Evolutionary conservation across 92 coral and sea anemone species (phyloP), one percentile per base, ranked within the genome.

Genomic region (Scolanthus callimorphus): DNA sequence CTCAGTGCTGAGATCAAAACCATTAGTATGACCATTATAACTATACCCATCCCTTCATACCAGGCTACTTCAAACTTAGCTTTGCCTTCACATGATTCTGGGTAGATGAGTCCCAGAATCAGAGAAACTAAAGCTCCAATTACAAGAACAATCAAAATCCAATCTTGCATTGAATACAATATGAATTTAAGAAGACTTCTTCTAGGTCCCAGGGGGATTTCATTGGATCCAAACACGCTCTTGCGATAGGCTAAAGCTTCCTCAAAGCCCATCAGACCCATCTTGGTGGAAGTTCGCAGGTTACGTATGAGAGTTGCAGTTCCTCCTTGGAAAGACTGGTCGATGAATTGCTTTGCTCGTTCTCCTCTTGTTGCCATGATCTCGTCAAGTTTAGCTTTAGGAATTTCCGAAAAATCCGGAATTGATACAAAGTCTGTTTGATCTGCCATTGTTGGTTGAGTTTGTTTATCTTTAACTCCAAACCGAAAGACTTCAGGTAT

Each of bases 31-130:
- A 94, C 88, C 44, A 96, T 90, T 26, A 38, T 83, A 27, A 94
- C 70, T 12, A 94, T 85, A 11, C 95, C 99, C 17, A 94, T 70
- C 6, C 94, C 97, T 69, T 94, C 99, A 57, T 89, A 83, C 99
- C 95, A 89, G 9, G 97, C 99, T 2, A 84, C 77, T 62, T 57
- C 85, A 12, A 80, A 43, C 25, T 76, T 82, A 11, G 60, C 70
- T 12, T 29, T 54, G 2, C 74, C 86, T 29, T 72, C 66, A 59
- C 96, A 87, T 46, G 34, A 39, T 54, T 87, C 96, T 20, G 96
- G 96, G 51, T 45, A 83, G 17, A 73, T 52, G 31, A 77, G 76
- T 0, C 96, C 96, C 49, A 87, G 67, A 29, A 78, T 73, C 1
- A 75, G 60, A 15, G 96, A 74, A 15, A 83, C 39, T 26, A 87